Evolutionary conservation across 2,113 vertebrate species (phyloP).

Genomic region (Phaetusa simplex): DNA sequence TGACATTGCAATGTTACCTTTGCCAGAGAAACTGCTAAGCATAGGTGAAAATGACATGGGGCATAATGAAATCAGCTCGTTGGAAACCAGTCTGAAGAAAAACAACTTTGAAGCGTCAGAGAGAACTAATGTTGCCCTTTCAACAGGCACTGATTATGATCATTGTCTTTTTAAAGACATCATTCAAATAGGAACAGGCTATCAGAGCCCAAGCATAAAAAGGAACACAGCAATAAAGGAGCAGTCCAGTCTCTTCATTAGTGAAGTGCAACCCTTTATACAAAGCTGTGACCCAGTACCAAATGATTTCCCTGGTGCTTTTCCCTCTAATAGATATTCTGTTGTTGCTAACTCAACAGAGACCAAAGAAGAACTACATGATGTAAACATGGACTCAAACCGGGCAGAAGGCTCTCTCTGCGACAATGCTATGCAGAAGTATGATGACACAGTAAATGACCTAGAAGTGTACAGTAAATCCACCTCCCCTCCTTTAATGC

Average conservation of each 20-base stretch:
- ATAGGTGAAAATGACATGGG: constrained; percentile 63
- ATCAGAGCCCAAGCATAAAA: constrained; percentile 40
- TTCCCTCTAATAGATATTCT: constrained; percentile 66
- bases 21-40: constrained; percentile 78
- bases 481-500: constrained; percentile 73
- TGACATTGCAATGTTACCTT: constrained; percentile 64
- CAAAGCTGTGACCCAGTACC: constrained; percentile 71
- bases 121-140: constrained; percentile 2
- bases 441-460: constrained; percentile 53
- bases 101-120: constrained; percentile 1
- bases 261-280: constrained; percentile 66
- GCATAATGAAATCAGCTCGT: constrained; percentile 11
- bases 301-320: constrained; percentile 75
- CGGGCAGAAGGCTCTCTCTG: constrained; percentile 58
- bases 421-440: constrained; percentile 73
- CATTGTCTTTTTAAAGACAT: constrained; percentile 60
- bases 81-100: constrained; percentile 40
- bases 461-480: constrained; percentile 65
- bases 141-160: constrained; percentile 32
- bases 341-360: constrained; percentile 67
- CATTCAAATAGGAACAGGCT: constrained; percentile 47
- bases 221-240: constrained; percentile 62
- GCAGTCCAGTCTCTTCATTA: constrained; percentile 44
- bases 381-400: constrained; percentile 50
- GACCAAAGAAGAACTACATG: constrained; percentile 75